Conservation (phyloP, 1,140 invertebrate species). For the Pseudoatta argentina region DNA sequence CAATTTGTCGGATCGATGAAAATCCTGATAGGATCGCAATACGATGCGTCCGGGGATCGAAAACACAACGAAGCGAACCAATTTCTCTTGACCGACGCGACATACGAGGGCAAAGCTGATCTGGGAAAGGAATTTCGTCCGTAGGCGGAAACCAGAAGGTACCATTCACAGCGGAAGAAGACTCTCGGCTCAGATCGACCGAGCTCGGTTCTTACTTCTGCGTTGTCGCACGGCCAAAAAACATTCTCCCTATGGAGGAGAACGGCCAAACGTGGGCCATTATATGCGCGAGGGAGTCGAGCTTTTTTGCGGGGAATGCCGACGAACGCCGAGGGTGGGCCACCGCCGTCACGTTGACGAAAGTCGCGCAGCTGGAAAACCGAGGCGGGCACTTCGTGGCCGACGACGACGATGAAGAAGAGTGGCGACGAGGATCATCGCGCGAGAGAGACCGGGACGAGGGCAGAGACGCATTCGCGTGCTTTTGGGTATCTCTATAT, state of each 20-base stretch:
- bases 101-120: constrained; percentile 51
- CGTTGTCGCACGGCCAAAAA: constrained; percentile 59
- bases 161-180: constrained; percentile 38
- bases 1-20: constrained; percentile 51
- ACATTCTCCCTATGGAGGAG: constrained; percentile 63
- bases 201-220: background rate
- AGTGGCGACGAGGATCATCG: constrained; percentile 50
- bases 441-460: constrained; percentile 45
- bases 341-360: constrained; percentile 84
- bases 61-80: constrained; percentile 51
- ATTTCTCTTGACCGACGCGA: constrained; percentile 59
- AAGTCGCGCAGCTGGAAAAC: constrained; percentile 85
- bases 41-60: background rate
- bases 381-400: constrained; percentile 71
- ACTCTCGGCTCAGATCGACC: constrained; percentile 19
- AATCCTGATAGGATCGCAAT: constrained; percentile 59
- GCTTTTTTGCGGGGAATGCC: constrained; percentile 77
- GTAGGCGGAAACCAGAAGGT: constrained; percentile 73
- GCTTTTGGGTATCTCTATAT: constrained; percentile 79
- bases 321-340: constrained; percentile 83
- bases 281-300: constrained; percentile 72
- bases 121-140: constrained; percentile 63
- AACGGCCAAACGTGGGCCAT: constrained; percentile 64
- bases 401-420: constrained; percentile 63
- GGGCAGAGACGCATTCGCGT: constrained; percentile 56